Evolutionary conservation across 2,797 vertebrate genomes (phyloP), one percentile per base, ranked within the genome.

Genomic region (Kryptopterus vitreolus): DNA sequence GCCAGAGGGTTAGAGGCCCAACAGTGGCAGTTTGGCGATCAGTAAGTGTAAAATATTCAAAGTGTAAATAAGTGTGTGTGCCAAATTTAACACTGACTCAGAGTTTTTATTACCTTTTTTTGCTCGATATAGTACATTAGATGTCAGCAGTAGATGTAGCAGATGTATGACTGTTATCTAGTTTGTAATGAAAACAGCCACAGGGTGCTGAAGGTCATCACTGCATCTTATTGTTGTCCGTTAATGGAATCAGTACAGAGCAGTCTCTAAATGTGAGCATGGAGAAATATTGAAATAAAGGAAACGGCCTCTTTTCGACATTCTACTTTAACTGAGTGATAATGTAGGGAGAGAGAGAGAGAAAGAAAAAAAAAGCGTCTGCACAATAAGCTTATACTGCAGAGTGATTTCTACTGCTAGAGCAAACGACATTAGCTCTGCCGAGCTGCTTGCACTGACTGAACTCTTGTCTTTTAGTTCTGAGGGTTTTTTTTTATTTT

Each of bases 381-480:
- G n/a, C 53, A 18, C 53, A 58, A 53, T 12, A 43, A 26, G 35
- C 35, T 26, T 58, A 58, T 58, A 58, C 53, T 26, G n/a, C 71
- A 73, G 29, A 57, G 43, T 43, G 15, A 74, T 74, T 20, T 35
- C 55, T 38, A 58, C 13, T 35, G 12, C 71, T 59, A 20, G 71
- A 59, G 33, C n/a, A 59, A n/a, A 58, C 11, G 38, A 18, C 15
- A 29, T 74, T 74, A 74, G 55, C n/a, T 43, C 20, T 59, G 35
- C 33, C 58, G 55, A 20, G 35, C 48, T 33, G 26, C 35, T 35
- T 74, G 55, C 53, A 74, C 35, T 26, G 16, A 43, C 33, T 74
- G 55, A 74, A 74, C 55, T 59, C 53, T 55, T 58, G 6, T 7
- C 33, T 73, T 73, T 43, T 43, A 73, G 6, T 58, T 73, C 31